Conservation (phyloP, 2,113 vertebrate genomes). For the Fulmarus glacialis region DNA sequence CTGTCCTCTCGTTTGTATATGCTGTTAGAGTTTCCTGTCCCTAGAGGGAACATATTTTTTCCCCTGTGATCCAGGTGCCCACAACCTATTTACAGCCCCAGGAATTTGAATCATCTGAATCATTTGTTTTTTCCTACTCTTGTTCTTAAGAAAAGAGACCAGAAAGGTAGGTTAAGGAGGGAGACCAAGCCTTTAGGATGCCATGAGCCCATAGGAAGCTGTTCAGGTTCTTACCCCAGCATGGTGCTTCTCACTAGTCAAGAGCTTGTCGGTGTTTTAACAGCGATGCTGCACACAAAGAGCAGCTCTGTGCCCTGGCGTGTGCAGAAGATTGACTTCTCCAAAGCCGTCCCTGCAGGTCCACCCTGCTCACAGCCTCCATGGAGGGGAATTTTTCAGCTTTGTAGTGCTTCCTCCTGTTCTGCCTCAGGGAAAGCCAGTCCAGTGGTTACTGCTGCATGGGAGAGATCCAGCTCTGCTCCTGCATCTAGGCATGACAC, state of each 20-base stretch:
- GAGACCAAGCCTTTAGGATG: neutral
- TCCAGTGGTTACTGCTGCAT: neutral
- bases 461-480: neutral
- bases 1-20: neutral
- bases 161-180: neutral
- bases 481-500: neutral
- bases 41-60: neutral
- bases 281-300: neutral
- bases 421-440: neutral
- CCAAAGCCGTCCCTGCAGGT: neutral
- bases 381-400: neutral
- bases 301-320: neutral
- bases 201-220: neutral
- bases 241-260: neutral
- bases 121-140: neutral
- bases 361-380: neutral
- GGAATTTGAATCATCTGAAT: neutral
- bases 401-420: neutral
- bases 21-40: neutral
- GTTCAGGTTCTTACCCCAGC: neutral
- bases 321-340: neutral
- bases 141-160: neutral
- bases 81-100: neutral
- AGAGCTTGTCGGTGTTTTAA: neutral
- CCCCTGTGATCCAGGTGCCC: neutral